These are phyloP conservation scores for Tipula vernalis DNA, from an alignment of 2,888 invertebrate species.

Conservation along the genomic window DNA sequence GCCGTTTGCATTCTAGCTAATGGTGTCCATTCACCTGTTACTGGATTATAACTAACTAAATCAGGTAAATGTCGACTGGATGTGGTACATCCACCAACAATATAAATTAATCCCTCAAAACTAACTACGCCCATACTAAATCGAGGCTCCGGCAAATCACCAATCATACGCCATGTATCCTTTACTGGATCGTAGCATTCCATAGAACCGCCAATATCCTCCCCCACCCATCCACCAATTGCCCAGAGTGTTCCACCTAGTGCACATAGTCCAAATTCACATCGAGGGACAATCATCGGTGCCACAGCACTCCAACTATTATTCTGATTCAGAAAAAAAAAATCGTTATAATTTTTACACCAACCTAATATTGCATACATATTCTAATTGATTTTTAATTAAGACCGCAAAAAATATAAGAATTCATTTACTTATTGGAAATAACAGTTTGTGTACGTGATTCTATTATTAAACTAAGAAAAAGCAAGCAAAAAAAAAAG, in stretches of 20 bases:
- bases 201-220: constrained; percentile 77
- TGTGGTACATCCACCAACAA: constrained; percentile 82
- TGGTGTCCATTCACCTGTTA: constrained; percentile 64
- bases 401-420: not conserved
- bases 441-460: not conserved
- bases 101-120: constrained; percentile 51
- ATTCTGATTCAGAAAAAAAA: constrained; percentile 28
- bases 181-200: constrained; percentile 74
- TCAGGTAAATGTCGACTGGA: constrained; percentile 68
- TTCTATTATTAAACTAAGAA: not conserved
- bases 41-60: constrained; percentile 67
- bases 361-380: not conserved
- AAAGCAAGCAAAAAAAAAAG: not conserved
- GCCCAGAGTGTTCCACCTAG: constrained; percentile 73
- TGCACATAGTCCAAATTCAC: constrained; percentile 80
- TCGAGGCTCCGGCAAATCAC: constrained; percentile 68
- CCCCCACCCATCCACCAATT: constrained; percentile 88
- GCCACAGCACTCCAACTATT: constrained; percentile 49
- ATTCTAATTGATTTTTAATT: not conserved
- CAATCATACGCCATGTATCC: constrained; percentile 65
- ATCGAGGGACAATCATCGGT: constrained; percentile 70
- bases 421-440: not conserved
- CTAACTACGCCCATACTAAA: constrained; percentile 88
- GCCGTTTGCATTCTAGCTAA: constrained; percentile 67
- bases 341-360: not conserved